These are phyloP conservation scores for Prinia subflava DNA, from an alignment of 2,113 vertebrate species.

Conservation along the genomic window DNA sequence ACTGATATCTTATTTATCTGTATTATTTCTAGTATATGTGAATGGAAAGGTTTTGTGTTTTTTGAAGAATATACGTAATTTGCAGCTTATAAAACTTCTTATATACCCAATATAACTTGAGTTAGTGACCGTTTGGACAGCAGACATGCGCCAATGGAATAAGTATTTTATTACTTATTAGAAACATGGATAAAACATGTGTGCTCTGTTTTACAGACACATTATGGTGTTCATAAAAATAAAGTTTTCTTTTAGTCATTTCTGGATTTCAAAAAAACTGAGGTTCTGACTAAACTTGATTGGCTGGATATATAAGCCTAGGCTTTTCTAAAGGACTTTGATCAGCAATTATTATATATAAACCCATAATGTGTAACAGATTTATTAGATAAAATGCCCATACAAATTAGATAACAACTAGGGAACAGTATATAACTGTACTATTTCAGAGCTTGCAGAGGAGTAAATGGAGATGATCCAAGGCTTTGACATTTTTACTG, in stretches of 20 bases:
- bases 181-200: background rate
- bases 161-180: background rate
- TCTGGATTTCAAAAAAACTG: background rate
- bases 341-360: background rate
- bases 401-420: background rate
- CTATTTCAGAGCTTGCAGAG: conserved; percentile 8
- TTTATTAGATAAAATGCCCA: background rate
- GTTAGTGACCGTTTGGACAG: background rate
- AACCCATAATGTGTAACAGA: background rate
- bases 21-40: background rate
- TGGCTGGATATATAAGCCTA: background rate
- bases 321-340: background rate
- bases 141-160: background rate
- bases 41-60: background rate
- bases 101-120: background rate
- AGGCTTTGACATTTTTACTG: conserved; percentile 16
- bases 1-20: background rate
- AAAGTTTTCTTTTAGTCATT: background rate
- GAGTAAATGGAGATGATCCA: conserved; percentile 17
- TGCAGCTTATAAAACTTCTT: background rate
- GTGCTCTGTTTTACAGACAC: background rate
- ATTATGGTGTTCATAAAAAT: background rate
- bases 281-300: background rate
- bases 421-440: background rate
- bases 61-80: background rate